Conservation (phyloP, 2,113 vertebrate species). For the Amazona guildingii region DNA sequence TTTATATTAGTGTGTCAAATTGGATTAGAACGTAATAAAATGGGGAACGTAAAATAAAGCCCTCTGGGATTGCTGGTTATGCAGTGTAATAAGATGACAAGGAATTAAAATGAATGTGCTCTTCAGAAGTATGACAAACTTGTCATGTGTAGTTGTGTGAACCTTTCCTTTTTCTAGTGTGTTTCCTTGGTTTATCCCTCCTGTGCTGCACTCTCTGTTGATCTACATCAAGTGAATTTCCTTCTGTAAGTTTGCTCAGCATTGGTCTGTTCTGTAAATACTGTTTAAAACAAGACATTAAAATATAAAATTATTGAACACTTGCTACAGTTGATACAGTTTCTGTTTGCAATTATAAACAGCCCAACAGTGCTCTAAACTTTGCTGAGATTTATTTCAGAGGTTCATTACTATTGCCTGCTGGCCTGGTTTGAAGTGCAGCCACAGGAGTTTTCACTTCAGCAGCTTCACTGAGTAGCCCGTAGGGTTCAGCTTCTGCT, state of each 20-base stretch:
- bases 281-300: background rate
- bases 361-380: background rate
- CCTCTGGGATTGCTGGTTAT: background rate
- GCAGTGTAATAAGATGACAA: background rate
- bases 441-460: background rate
- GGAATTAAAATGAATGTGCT: background rate
- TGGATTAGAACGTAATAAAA: slow-evolving; percentile 31
- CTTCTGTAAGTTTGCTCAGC: background rate
- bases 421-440: background rate
- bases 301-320: background rate
- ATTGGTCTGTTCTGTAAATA: background rate
- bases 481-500: background rate
- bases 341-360: background rate
- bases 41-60: background rate
- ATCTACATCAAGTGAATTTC: background rate
- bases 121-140: background rate
- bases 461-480: background rate
- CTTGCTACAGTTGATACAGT: background rate
- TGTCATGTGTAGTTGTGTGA: background rate
- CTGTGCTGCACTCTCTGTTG: background rate
- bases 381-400: background rate
- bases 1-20: background rate
- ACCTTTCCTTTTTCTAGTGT: background rate
- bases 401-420: background rate
- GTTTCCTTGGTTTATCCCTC: background rate